A percentile compares a stretch with the other conserved stretches of the same genome.
These are phyloP conservation scores for Condylostylus longicornis DNA, from an alignment of 1,140 invertebrate genomes.

Conservation along the genomic window DNA sequence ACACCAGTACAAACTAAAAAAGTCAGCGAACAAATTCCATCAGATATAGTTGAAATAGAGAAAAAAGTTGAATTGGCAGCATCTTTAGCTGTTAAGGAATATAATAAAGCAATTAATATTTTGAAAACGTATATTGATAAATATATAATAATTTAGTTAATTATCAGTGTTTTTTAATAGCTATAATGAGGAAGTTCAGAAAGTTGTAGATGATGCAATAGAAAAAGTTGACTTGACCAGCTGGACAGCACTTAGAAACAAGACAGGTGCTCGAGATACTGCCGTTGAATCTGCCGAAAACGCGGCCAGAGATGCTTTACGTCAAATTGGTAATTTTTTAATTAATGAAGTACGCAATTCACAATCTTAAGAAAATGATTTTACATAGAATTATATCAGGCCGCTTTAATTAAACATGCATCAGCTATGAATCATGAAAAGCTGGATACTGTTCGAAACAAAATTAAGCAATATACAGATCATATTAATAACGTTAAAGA, in stretches of 20 bases:
- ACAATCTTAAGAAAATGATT: no score
- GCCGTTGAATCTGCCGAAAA: constrained; percentile 37
- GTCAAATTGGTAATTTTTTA: constrained; percentile 18
- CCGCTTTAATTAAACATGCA: constrained; percentile 35
- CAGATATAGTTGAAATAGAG: constrained; percentile 37
- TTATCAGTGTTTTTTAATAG: constrained; percentile 17
- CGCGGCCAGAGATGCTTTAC: constrained; percentile 26
- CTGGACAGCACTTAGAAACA: constrained; percentile 43
- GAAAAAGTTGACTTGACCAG: constrained; percentile 36
- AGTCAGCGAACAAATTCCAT: constrained; percentile 13
- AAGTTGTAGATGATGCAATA: constrained; percentile 41
- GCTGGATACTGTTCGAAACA: constrained; percentile 33
- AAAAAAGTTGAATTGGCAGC: constrained; percentile 37
- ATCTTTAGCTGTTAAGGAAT: constrained; percentile 38
- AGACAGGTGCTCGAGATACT: constrained; percentile 37
- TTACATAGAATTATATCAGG: constrained; percentile 25
- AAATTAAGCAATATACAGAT: constrained; percentile 44
- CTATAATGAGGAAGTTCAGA: constrained; percentile 44
- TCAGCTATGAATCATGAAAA: constrained; percentile 33
- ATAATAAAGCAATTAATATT: constrained; percentile 37
- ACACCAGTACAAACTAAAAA: constrained; percentile 6
- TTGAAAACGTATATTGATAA: constrained; percentile 25
- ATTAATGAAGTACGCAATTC: no score
- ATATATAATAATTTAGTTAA: not conserved
- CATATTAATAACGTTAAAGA: constrained; percentile 44